Base-by-base conservation (phyloP, 2,797 vertebrate species). In the Uromys caudimaculatus region DNA sequence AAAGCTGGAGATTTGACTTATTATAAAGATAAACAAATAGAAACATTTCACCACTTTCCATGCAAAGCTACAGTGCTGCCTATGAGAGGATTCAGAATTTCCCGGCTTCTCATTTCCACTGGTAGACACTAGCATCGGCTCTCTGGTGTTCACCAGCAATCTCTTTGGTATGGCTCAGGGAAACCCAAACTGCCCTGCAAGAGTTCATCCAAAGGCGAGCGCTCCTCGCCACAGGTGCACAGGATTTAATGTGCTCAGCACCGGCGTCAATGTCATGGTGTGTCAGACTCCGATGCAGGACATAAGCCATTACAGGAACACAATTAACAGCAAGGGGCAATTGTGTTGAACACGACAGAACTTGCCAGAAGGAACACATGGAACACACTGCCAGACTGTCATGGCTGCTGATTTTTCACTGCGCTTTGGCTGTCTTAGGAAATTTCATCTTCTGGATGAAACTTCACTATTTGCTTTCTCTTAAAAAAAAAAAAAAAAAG, bases 401-500 rank as follows among this genome's bases (percentile, higher is more conserved):
- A 16, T 11, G 54, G 90, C 32, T 54, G 86, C 82, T 89, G 93
- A 96, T 91, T 94, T 64, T 91, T 94, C 90, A 96, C 75, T 54
- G 67, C n/a, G 16, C 93, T 86, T 94, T 87, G 67, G 56, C 38
- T 84, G 93, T 88, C 85, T 83, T 96, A 35, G 50, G 88, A 92
- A 97, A 84, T 86, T 89, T 54, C 14, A 29, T 95, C 93, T 93
- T 93, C 88, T 94, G 85, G 71, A 94, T 90, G n/a, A 76, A 93
- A 92, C 82, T 81, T 87, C 44, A 64, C 60, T 35, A 87, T 35
- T 87, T 92, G 67, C 58, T 95, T 73, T 94, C 60, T 54, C 82
- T 86, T 82, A 78, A 91, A 27, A 41, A 73, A 71, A 38, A 73
- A 58, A 67, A 50, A 60, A 60, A 60, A 91, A 88, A 58, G 76